phyloP scores from a whole-genome alignment of 2,888 invertebrate genomes.

The Shargacucullia verbasci region DNA sequence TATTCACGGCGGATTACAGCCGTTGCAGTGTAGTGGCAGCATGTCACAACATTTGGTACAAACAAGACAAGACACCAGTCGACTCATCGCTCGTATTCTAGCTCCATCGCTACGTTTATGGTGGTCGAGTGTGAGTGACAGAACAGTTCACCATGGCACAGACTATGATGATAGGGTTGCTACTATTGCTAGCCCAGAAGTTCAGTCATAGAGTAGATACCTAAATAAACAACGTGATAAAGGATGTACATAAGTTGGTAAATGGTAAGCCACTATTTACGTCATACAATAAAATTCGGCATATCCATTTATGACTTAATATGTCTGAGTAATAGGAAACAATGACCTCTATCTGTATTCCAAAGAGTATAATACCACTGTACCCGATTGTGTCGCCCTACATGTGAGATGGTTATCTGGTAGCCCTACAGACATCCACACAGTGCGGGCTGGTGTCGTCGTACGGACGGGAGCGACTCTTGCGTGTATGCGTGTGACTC shows the following conservation, averaged over 20 bases:
- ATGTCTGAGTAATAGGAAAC: too few relatives aligned
- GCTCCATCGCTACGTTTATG: constrained; percentile 54
- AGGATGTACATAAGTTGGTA: too few relatives aligned
- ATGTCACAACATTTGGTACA: constrained; percentile 62
- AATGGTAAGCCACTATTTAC: too few relatives aligned
- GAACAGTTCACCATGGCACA: constrained; percentile 49
- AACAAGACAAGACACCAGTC: constrained; percentile 57
- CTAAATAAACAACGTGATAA: too few relatives aligned
- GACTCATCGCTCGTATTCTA: constrained; percentile 51
- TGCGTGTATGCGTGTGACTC: constrained; percentile 77
- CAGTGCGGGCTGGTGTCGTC: constrained; percentile 66
- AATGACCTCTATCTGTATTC: too few relatives aligned
- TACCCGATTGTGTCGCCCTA: constrained; percentile 38
- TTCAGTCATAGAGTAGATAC: background rate
- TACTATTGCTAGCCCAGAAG: constrained; percentile 12
- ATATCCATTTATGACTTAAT: too few relatives aligned
- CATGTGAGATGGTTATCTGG: constrained; percentile 44
- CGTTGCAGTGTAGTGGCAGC: constrained; percentile 5
- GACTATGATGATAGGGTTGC: constrained; percentile 45
- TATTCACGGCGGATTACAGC: constrained; percentile 15
- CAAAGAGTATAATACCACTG: constrained; percentile 7
- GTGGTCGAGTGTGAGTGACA: constrained; percentile 64
- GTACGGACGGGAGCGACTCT: constrained; percentile 65
- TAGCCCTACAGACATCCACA: constrained; percentile 38
- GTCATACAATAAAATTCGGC: too few relatives aligned